These are phyloP conservation scores for Misgurnus mizolepis DNA, from an alignment of 2,113 vertebrate species.

Conservation along the genomic window DNA sequence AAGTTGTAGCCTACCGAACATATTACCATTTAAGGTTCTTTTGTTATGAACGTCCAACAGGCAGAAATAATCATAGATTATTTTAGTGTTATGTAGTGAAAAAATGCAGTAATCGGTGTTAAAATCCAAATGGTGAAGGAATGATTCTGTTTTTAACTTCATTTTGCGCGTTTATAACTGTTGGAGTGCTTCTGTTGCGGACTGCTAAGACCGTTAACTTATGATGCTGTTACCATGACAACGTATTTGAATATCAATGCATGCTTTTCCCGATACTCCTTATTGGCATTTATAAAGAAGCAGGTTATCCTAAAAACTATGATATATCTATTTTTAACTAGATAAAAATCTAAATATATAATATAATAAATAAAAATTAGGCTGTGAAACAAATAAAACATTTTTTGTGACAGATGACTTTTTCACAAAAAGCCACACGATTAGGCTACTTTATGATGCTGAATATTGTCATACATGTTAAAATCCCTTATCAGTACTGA, in stretches of 20 bases:
- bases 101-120: slow-evolving; percentile 38
- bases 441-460: neutral
- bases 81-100: slow-evolving; percentile 35
- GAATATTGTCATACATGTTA: neutral
- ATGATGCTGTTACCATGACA: neutral
- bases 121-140: slow-evolving; percentile 36
- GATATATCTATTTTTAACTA: no score
- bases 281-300: no score
- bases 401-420: no score
- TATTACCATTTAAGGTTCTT: slow-evolving; percentile 34
- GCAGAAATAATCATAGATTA: slow-evolving; percentile 45
- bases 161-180: neutral
- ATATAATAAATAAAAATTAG: no score
- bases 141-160: neutral
- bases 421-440: no score
- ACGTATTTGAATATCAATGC: neutral
- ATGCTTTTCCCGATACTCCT: no score
- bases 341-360: no score
- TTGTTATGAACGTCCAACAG: slow-evolving; percentile 41
- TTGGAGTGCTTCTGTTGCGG: neutral
- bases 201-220: neutral
- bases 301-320: no score
- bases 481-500: neutral
- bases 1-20: neutral
- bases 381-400: no score